These are phyloP conservation scores for Drosophila paulistorum DNA, from an alignment of 1,140 invertebrate genomes.

Conservation along the genomic window DNA sequence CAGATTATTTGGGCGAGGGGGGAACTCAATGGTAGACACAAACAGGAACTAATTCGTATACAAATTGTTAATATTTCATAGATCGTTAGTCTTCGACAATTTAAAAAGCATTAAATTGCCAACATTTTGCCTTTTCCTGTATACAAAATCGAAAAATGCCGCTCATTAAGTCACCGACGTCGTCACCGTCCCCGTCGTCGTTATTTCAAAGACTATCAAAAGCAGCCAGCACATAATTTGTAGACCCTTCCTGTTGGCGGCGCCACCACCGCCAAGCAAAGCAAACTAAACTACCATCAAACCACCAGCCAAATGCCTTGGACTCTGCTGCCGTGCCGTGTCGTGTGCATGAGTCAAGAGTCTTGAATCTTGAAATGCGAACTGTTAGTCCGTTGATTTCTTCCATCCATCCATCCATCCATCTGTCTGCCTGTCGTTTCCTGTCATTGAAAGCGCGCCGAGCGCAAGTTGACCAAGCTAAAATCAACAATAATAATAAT, in stretches of 20 bases:
- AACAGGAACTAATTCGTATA: too few species aligned
- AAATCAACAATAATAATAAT: conserved; percentile 32
- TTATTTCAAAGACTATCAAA: conserved; percentile 16
- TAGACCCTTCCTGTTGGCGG: conserved; percentile 60
- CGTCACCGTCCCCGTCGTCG: background rate
- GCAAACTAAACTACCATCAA: background rate
- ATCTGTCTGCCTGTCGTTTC: conserved; percentile 42
- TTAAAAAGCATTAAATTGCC: conserved; percentile 9
- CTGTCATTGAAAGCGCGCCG: conserved; percentile 60
- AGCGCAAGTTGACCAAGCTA: conserved; percentile 57
- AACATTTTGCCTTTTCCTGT: conserved; percentile 13
- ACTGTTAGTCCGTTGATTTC: conserved; percentile 16
- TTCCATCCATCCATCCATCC: background rate
- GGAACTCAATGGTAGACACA: background rate
- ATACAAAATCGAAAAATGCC: conserved; percentile 12
- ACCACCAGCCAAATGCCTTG: conserved; percentile 14
- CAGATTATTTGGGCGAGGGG: too few species aligned
- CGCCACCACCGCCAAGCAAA: conserved; percentile 6
- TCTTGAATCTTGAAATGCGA: conserved; percentile 65
- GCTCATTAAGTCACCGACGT: conserved; percentile 22
- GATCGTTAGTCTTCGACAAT: conserved; percentile 9
- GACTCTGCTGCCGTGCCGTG: conserved; percentile 5
- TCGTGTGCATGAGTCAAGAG: conserved; percentile 18
- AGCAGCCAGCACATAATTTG: conserved; percentile 29
- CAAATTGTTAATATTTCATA: conserved; percentile 12